Evolutionary conservation across 2,113 vertebrate genomes (phyloP), one percentile per base, ranked within the genome.

Genomic region (Toxotes chatareus): DNA sequence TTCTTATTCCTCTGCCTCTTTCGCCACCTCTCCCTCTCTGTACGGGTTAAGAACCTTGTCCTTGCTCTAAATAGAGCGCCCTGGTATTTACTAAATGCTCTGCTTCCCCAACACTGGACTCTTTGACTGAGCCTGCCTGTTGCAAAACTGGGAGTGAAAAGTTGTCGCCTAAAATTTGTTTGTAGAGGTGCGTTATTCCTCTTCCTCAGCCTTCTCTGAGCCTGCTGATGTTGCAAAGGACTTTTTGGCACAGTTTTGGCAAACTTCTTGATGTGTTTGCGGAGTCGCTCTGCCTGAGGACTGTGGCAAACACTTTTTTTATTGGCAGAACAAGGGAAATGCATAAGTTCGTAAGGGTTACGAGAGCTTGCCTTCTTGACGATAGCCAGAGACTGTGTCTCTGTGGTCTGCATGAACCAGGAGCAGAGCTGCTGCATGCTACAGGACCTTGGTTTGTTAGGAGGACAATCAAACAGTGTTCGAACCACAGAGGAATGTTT

Each of bases 321-420:
- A 67, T 90, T 89, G 85, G 92, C 92, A 68, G 94, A 71, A 84
- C 95, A 96, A 85, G 91, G 96, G 70, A 96, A 96, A 83, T 94
- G 97, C 94, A 96, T 95, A 66, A 96, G 88, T 89, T 99, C 97
- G 62, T 96, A 95, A 76, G 96, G 96, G 91, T 95, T 97, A 75
- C 96, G 95, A 80, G 96, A 96, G 90, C 97, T 99, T 77, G 96
- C 91, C 89, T 99, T 99, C 91, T 97, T 98, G 76, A 97, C 96
- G 66, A 99, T 95, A 55, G 96, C 95, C 56, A 99, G 94, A 77
- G 98, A 97, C 79, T 98, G 97, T 5, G 98, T 99, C 95, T 99
- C 98, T 63, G 98, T 99, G 81, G 97, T 99, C 94, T 99, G 96
- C 98, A 99, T 99, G 91, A 99, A 99, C 98, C 97, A 99, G 59